phyloP scores from a whole-genome alignment of 23 tunicate genomes.

The Halocynthia aurantium region DNA sequence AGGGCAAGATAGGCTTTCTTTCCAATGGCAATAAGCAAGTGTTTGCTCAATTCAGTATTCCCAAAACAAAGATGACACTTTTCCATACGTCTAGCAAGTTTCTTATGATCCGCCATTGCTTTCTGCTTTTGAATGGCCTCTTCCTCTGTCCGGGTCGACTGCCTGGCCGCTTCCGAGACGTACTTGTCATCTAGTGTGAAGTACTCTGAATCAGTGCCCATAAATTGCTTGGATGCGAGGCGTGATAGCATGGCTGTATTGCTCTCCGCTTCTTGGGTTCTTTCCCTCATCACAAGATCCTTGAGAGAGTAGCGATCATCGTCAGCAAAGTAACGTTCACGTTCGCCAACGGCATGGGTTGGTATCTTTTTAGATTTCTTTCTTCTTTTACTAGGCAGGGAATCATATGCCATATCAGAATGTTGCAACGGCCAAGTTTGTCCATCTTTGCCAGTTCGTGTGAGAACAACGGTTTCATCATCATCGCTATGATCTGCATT shows the following conservation, averaged over 20 bases:
- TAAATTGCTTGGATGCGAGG: conserved; percentile 58
- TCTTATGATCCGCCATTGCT: conserved; percentile 47
- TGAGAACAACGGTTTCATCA: conserved; percentile 67
- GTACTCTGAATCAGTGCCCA: conserved; percentile 65
- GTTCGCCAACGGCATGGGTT: conserved; percentile 66
- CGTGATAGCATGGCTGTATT: conserved; percentile 52
- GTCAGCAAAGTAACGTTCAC: conserved; percentile 85
- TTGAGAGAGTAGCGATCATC: conserved; percentile 71
- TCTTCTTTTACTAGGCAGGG: conserved; percentile 18
- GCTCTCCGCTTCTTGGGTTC: conserved; percentile 66
- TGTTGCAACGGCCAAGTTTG: conserved; percentile 79
- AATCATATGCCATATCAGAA: neutral
- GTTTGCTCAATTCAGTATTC: conserved; percentile 63
- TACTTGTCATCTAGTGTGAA: conserved; percentile 93
- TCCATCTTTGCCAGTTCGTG: conserved; percentile 66
- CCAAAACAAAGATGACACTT: conserved; percentile 78
- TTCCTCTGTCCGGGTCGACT: conserved; percentile 26
- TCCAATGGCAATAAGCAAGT: conserved; percentile 70
- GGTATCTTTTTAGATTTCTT: conserved; percentile 47
- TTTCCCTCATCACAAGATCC: conserved; percentile 77
- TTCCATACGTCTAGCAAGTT: conserved; percentile 54
- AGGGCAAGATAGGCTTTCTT: conserved; percentile 50
- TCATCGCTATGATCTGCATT: conserved; percentile 11
- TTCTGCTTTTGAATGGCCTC: conserved; percentile 25
- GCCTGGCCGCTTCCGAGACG: conserved; percentile 59